Percentiles rank a stretch among this genome's conserved stretches.
Evolutionary conservation across 2,113 vertebrate species (phyloP).

Genomic region (Ceyx cyanopectus): DNA sequence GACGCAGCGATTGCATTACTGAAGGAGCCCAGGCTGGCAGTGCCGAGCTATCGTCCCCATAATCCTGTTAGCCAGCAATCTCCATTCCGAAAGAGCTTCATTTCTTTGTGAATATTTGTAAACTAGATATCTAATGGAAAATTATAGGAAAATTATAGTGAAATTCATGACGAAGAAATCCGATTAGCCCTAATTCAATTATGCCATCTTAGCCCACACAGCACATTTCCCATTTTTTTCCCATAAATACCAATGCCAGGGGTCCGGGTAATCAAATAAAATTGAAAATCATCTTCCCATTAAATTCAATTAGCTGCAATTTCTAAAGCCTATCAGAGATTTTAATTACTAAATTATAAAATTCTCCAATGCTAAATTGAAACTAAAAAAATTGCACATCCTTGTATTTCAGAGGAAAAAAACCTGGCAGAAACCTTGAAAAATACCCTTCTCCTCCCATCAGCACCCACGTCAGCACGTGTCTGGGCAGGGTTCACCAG

Average conservation of each 20-base stretch:
- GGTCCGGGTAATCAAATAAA: conserved; percentile 99
- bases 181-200: conserved; percentile 99
- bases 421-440: conserved; percentile 76
- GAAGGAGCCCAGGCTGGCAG: conserved; percentile 79
- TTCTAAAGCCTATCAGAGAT: conserved; percentile 99
- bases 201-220: conserved; percentile 99
- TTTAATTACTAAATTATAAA: conserved; percentile 99
- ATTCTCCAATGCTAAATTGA: conserved; percentile 99
- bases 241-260: conserved; percentile 99
- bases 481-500: conserved; percentile 63
- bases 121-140: conserved; percentile 99
- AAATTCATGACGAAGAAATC: conserved; percentile 99
- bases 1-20: conserved; percentile 80
- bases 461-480: conserved; percentile 60
- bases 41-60: conserved; percentile 85
- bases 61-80: conserved; percentile 99
- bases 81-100: conserved; percentile 97
- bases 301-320: conserved; percentile 99
- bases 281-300: conserved; percentile 99
- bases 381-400: conserved; percentile 95
- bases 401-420: conserved; percentile 90
- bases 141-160: conserved; percentile 99
- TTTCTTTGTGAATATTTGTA: conserved; percentile 99
- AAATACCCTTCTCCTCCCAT: conserved; percentile 71
- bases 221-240: conserved; percentile 99